Conservation (phyloP, 2,888 invertebrate genomes). For the Gastracanthus pulcherrimus region DNA sequence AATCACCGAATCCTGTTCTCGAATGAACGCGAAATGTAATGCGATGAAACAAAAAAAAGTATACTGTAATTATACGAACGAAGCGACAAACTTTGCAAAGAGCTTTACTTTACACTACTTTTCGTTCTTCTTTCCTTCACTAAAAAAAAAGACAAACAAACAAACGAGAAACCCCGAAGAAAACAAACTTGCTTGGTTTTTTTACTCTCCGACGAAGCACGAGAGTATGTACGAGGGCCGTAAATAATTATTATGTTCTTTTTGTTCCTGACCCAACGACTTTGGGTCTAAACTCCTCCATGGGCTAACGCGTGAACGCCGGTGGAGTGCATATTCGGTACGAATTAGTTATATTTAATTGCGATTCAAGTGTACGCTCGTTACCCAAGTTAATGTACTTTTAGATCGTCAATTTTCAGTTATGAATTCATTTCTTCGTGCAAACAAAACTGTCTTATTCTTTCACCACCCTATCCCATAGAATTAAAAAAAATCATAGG, state of each 20-base stretch:
- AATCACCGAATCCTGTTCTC: slow-evolving; percentile 42
- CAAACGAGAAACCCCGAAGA: not conserved
- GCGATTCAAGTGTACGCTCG: slow-evolving; percentile 60
- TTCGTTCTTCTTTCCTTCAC: slow-evolving; percentile 31
- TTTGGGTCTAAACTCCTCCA: slow-evolving; percentile 56
- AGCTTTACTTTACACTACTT: slow-evolving; percentile 48
- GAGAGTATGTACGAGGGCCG: slow-evolving; percentile 53
- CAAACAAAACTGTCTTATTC: slow-evolving; percentile 63
- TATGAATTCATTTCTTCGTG: slow-evolving; percentile 72
- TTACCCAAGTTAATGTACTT: slow-evolving; percentile 71
- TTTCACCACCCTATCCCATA: slow-evolving; percentile 41
- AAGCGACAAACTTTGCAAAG: slow-evolving; percentile 47
- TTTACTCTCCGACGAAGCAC: slow-evolving; percentile 55
- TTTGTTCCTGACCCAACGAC: slow-evolving; percentile 59
- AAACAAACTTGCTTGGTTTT: slow-evolving; percentile 39
- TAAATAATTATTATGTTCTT: slow-evolving; percentile 50
- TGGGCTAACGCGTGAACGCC: slow-evolving; percentile 52
- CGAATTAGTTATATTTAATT: slow-evolving; percentile 59
- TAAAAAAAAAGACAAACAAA: slow-evolving; percentile 10
- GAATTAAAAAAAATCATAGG: not conserved
- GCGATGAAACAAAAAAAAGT: slow-evolving; percentile 43
- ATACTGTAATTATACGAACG: slow-evolving; percentile 44
- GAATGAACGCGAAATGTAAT: slow-evolving; percentile 35
- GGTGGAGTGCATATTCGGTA: slow-evolving; percentile 55
- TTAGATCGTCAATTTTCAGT: slow-evolving; percentile 72